Base-by-base conservation (phyloP, 2,797 vertebrate genomes). In the Tapirus indicus region DNA sequence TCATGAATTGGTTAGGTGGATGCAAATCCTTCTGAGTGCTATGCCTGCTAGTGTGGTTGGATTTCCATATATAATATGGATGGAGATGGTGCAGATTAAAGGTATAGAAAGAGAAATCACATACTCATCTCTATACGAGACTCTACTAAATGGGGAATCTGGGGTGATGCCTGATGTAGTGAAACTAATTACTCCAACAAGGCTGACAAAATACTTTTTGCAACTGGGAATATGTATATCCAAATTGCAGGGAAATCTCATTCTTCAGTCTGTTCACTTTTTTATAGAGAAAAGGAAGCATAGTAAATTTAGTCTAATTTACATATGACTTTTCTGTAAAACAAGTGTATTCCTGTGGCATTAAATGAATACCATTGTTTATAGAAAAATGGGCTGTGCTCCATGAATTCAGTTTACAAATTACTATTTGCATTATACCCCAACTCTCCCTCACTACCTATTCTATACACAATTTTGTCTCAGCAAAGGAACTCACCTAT, bases 141-240 rank as follows among this genome's bases (percentile, higher is more conserved):
- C 85, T 97, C 95, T 98, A 94, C 77, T 96, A 82, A 95, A 97
- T 95, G 78, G 93, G 89, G 94, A 98, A 95, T 95, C 88, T 97
- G 64, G 82, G 83, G 23, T 94, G 97, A 92, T 93, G 56, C 75
- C 82, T 97, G 79, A 89, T 56, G 29, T 20, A 68, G 68, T 91
- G 32, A 97, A 95, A 89, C 35, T 69, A 94, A 96, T 96, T 38
- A 62, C 2, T 84, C 27, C 56, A 77, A 32, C 71, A 90, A 0
- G 38, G n/a, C 62, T 88, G 58, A 97, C 82, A 94, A 85, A 91
- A 77, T 71, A 44, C 25, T 71, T 11, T 66, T 85, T 84, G 32
- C 38, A 88, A 75, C 44, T 91, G 52, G 75, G 38, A 86, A 71
- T 83, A 54, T 35, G 44, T 82, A 71, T 44, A 74, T 23, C 38